Evolutionary conservation across 2,113 vertebrate species (phyloP).

Genomic region (Aphelocoma coerulescens): DNA sequence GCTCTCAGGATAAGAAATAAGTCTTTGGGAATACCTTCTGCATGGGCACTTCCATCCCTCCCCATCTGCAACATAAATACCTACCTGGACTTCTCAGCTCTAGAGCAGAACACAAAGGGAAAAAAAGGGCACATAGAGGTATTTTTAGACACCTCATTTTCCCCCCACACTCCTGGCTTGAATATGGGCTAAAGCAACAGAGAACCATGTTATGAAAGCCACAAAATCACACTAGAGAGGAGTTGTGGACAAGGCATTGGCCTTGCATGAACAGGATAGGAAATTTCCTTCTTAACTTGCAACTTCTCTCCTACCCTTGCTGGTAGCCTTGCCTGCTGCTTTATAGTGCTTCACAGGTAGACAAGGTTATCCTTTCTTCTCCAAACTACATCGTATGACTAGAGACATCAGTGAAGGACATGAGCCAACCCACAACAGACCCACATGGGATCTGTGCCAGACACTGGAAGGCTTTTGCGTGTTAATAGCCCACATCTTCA

Average conservation of each 20-base stretch:
- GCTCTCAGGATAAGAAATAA: neutral
- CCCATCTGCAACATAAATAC: neutral
- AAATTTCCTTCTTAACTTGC: neutral
- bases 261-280: neutral
- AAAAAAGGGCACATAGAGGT: neutral
- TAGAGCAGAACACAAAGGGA: neutral
- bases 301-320: neutral
- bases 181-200: neutral
- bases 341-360: neutral
- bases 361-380: neutral
- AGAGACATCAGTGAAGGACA: neutral
- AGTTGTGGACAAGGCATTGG: neutral
- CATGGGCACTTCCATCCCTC: neutral
- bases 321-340: neutral
- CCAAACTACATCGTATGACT: neutral
- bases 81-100: neutral
- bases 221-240: neutral
- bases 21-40: neutral
- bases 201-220: neutral
- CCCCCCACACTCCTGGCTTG: neutral
- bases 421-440: neutral
- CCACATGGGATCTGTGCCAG: neutral
- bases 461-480: accelerated
- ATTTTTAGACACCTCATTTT: neutral
- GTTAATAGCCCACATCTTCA: neutral